Base-by-base conservation (phyloP, 1,140 invertebrate genomes). In the Cotesia chilonis region DNA sequence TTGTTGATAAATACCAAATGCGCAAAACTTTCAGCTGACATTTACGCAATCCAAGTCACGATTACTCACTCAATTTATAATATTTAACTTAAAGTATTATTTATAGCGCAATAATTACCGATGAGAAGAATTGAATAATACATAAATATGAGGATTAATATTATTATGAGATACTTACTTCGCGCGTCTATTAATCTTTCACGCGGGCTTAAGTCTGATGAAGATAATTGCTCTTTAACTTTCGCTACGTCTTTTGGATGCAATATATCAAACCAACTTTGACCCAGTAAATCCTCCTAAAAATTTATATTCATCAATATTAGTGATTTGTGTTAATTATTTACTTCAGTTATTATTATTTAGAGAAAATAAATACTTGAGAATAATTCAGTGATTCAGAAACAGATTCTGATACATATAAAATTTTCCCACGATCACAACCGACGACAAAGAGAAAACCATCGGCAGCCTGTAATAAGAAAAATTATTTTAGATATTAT, bases 231-330 rank as follows among this genome's bases (percentile, higher is more conserved):
- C 82, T 98, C 96, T 84, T 98, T 98, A 0, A 98, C 95, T 86
- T 97, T 98, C 60, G 92, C 93, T 41, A 98, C 94, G 84, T 98
- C 96, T 84, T 97, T 96, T 0, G 96, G 96, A 85, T 98, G 96
- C 4, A 98, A 86, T 67, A 98, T 96, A 83, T 98, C 96, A 85
- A 98, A 98, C 89, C 95, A 92, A 81, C 95, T 97, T 85, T 97
- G 95, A 1, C 96, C 96, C 51, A 98, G 87, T 35, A 98, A 86
- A 81, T 98, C 96, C 68, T 90, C 89, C 93, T 96, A 86, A 64
- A 81, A 76, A 68, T 59, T 47, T 20, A 37, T 55, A 68, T 38
- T 61, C 35, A n/a, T 10, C 7, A 52, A 52, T 28, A 55, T 55
- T 55, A 14, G 12, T 9, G 57, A 37, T 65, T 65, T 61, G 52